Evolutionary conservation across 2,113 vertebrate species (phyloP).

Genomic region (Nannobrachium achirus): DNA sequence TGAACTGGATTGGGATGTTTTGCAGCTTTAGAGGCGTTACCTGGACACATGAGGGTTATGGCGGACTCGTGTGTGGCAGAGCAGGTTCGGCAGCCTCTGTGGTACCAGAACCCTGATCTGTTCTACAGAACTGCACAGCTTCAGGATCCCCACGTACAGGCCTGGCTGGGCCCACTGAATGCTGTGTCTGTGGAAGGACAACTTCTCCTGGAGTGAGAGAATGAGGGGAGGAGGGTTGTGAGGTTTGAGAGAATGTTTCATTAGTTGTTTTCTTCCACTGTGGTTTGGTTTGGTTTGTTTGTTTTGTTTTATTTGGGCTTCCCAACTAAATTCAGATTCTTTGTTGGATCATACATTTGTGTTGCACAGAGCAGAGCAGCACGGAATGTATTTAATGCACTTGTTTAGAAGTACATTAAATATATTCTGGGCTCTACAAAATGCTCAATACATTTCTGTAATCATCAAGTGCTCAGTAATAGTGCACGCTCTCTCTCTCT

Average conservation of each 20-base stretch:
- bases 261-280: constrained; percentile 4
- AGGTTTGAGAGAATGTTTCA: background rate
- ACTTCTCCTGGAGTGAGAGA: constrained; percentile 68
- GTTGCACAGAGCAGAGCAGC: constrained; percentile 16
- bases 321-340: constrained; percentile 5
- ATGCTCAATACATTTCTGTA: constrained; percentile 6
- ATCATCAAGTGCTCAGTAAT: no score
- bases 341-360: constrained; percentile 10
- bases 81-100: constrained; percentile 77
- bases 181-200: constrained; percentile 77
- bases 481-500: background rate
- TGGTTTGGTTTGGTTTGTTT: background rate
- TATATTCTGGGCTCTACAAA: background rate
- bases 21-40: constrained; percentile 48
- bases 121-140: constrained; percentile 81
- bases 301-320: constrained; percentile 1
- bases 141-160: constrained; percentile 81
- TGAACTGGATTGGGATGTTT: no score
- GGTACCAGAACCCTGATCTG: constrained; percentile 81
- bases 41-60: constrained; percentile 77
- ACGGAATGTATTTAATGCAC: no score
- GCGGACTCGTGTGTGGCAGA: constrained; percentile 76
- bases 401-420: constrained; percentile 1
- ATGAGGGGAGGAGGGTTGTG: background rate
- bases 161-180: constrained; percentile 69